Percentiles rank a stretch among this genome's conserved stretches.
Conservation (phyloP, 2,113 vertebrate genomes). For the Thunnus maccoyii region DNA sequence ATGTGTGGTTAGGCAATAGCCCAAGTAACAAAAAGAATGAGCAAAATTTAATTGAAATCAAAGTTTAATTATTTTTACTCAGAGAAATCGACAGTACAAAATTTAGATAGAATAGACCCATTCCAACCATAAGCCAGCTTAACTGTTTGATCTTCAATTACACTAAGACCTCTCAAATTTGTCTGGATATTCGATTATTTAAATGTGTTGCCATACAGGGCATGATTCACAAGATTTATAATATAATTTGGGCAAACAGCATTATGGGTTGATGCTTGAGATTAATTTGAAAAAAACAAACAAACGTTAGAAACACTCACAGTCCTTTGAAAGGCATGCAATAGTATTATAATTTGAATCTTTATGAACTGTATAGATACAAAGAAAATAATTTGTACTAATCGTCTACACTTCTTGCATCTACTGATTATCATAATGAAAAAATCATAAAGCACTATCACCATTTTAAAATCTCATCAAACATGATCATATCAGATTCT, state of each 20-base stretch:
- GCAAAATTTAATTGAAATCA: slow-evolving; percentile 1
- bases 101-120: neutral
- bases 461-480: slow-evolving; percentile 1
- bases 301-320: neutral
- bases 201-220: slow-evolving; percentile 7
- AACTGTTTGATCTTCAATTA: slow-evolving; percentile 1
- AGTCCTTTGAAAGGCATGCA: slow-evolving; percentile 19
- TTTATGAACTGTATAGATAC: neutral
- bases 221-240: slow-evolving; percentile 2
- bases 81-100: slow-evolving; percentile 27
- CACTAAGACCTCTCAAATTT: slow-evolving; percentile 4
- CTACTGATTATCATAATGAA: slow-evolving; percentile 15
- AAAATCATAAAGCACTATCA: neutral
- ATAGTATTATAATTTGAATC: neutral
- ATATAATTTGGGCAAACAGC: neutral
- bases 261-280: neutral
- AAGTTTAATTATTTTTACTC: slow-evolving; percentile 40
- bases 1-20: neutral
- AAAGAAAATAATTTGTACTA: neutral
- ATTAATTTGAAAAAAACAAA: neutral
- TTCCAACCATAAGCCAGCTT: neutral
- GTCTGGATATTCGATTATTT: neutral
- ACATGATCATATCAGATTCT: neutral
- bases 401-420: neutral
- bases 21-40: slow-evolving; percentile 3